phyloP scores from a whole-genome alignment of 2,888 invertebrate species.

The Anthophora plumipes region DNA sequence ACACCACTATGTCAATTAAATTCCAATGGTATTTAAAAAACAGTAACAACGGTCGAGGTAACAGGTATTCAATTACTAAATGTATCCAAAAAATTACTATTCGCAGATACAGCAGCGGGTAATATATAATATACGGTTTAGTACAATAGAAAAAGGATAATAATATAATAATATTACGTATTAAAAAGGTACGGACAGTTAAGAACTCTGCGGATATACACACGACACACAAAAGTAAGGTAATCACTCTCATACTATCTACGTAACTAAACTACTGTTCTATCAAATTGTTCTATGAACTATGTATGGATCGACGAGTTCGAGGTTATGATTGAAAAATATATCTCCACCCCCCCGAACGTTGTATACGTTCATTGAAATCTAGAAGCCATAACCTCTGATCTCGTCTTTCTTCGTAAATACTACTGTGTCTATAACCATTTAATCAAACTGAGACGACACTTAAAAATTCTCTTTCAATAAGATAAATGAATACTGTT shows the following conservation, averaged over 20 bases:
- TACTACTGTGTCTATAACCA: constrained; percentile 76
- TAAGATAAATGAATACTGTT: constrained; percentile 58
- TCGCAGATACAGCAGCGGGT: constrained; percentile 63
- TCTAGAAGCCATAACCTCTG: constrained; percentile 69
- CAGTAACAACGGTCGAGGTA: constrained; percentile 57
- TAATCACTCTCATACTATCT: constrained; percentile 80
- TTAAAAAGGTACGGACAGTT: constrained; percentile 59
- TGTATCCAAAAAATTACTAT: constrained; percentile 60
- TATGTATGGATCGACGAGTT: constrained; percentile 60
- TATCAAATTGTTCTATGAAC: constrained; percentile 71
- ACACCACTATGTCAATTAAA: constrained; percentile 60
- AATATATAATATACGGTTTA: constrained; percentile 39
- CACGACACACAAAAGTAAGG: constrained; percentile 68
- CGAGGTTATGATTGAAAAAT: constrained; percentile 47
- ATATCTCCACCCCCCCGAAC: no score
- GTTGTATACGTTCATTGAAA: no score
- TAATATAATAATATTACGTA: constrained; percentile 42
- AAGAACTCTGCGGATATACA: constrained; percentile 66
- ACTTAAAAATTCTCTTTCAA: constrained; percentile 60
- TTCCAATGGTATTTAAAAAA: constrained; percentile 53
- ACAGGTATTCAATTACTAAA: constrained; percentile 54
- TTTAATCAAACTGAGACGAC: constrained; percentile 70
- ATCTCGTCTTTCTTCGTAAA: constrained; percentile 60
- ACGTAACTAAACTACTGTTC: constrained; percentile 78
- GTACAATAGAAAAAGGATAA: constrained; percentile 59